These are phyloP conservation scores for Anguilla pacifica DNA, from an alignment of 2,797 vertebrate species.

Conservation along the genomic window DNA sequence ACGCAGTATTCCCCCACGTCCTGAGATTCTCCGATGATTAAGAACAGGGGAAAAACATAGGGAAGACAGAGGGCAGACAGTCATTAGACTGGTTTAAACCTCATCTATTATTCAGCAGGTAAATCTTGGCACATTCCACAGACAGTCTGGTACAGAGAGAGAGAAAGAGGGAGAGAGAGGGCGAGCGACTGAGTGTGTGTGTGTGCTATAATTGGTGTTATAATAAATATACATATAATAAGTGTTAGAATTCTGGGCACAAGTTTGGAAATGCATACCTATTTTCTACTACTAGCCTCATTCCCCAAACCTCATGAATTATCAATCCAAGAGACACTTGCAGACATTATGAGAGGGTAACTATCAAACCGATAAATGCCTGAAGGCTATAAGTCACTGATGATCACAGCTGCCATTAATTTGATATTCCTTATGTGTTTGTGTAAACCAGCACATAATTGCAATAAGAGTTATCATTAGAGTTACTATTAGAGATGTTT, in stretches of 20 bases:
- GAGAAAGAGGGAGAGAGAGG: background rate
- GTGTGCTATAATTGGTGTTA: background rate
- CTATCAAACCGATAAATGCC: background rate
- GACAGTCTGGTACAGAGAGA: background rate
- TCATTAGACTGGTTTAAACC: constrained; percentile 58
- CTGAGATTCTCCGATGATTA: constrained; percentile 51
- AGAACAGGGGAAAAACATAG: constrained; percentile 54
- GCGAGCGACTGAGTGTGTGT: constrained; percentile 22
- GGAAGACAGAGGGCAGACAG: constrained; percentile 48
- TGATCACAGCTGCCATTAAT: background rate
- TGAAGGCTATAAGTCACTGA: background rate
- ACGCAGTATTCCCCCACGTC: background rate
- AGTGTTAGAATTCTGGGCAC: background rate
- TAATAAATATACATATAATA: background rate
- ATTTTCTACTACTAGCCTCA: background rate
- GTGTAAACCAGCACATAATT: background rate
- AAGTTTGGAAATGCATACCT: background rate
- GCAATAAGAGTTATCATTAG: constrained; percentile 3
- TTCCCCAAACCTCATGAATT: background rate
- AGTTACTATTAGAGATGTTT: constrained; percentile 5
- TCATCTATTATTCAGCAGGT: constrained; percentile 61
- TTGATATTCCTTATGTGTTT: constrained; percentile 10
- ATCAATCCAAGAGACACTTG: background rate
- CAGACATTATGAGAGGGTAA: background rate
- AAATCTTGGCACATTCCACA: constrained; percentile 40